Base-by-base conservation (phyloP, 2,888 invertebrate genomes). In the Rhingia campestris region DNA sequence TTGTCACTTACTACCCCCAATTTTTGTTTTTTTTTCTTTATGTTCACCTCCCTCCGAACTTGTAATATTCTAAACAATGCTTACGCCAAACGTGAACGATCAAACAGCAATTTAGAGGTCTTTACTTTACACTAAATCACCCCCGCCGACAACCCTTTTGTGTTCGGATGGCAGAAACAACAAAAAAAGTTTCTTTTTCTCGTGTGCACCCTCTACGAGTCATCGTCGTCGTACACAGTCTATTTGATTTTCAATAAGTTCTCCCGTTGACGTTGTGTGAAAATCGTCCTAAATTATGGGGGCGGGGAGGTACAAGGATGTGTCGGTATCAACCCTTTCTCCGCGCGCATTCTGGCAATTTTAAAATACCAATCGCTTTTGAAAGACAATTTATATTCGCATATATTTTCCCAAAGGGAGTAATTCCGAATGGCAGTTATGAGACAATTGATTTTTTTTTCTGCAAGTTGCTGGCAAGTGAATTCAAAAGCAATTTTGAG, bases 241-340 rank as follows among this genome's bases (percentile, higher is more conserved):
- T 84, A 84, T 84, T 80, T 84, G 80, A 75, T 80, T 84, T 84
- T 84, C 84, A 80, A 80, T 84, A 84, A 84, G 74, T 84, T 84
- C 66, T 75, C 54, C 80, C 49, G 84, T 80, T 84, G 84, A 84
- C 80, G 74, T 79, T 84, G 80, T 84, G 80, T 84, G 84, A 84
- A 82, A 84, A 84, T 84, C 73, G 84, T 84, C 74, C 49, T 84
- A 80, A 84, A 84, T 84, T 84, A 84, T 84, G 84, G 75, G 84
- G 80, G 80, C 66, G 69, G 58, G 80, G 80, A 22, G 22, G 22
- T 22, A 22, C 22, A 2, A 22, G 80, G 75, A 75, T 84, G 74
- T 74, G 59, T 63, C 43, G 51, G 35, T 14, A 81, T 54, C 69
- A 84, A 84, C 80, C 84, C 84, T 84, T 84, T 77, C 73, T 64